Conservation (phyloP, 2,797 vertebrate species). For the Melanotaenia nigrans region DNA sequence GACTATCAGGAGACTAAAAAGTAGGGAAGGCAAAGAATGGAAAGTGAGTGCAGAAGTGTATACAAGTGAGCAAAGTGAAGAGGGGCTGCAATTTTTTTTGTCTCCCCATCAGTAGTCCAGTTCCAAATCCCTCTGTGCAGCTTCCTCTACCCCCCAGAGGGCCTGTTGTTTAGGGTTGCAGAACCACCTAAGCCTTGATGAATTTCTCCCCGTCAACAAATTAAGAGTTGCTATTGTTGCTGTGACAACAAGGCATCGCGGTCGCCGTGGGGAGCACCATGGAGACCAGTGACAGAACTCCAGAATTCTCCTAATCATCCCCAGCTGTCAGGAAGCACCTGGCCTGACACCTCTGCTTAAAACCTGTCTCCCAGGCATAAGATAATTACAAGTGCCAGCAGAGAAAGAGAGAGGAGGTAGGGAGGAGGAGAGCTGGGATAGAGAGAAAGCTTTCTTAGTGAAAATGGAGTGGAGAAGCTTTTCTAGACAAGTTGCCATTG, state of each 20-base stretch:
- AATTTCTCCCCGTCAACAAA: conserved; percentile 85
- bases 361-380: conserved; percentile 99
- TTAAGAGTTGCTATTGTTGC: conserved; percentile 84
- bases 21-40: conserved; percentile 25
- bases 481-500: conserved; percentile 95
- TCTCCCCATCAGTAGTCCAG: conserved; percentile 69
- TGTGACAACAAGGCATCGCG: conserved; percentile 79
- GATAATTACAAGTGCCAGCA: conserved; percentile 99
- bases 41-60: conserved; percentile 48
- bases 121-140: conserved; percentile 68
- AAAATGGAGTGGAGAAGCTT: conserved; percentile 86
- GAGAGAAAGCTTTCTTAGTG: conserved; percentile 74
- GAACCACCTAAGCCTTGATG: conserved; percentile 79
- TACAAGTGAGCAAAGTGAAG: conserved; percentile 66
- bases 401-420: conserved; percentile 69
- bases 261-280: conserved; percentile 92
- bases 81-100: conserved; percentile 77
- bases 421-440: conserved; percentile 65
- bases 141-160: conserved; percentile 73
- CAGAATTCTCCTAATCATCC: conserved; percentile 97
- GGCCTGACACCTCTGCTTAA: conserved; percentile 99
- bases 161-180: conserved; percentile 76
- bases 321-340: conserved; percentile 98
- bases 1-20: conserved; percentile 22
- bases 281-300: conserved; percentile 95